Evolutionary conservation across 2,113 vertebrate genomes (phyloP), one percentile per base, ranked within the genome.

Genomic region (Ceyx margarethae): DNA sequence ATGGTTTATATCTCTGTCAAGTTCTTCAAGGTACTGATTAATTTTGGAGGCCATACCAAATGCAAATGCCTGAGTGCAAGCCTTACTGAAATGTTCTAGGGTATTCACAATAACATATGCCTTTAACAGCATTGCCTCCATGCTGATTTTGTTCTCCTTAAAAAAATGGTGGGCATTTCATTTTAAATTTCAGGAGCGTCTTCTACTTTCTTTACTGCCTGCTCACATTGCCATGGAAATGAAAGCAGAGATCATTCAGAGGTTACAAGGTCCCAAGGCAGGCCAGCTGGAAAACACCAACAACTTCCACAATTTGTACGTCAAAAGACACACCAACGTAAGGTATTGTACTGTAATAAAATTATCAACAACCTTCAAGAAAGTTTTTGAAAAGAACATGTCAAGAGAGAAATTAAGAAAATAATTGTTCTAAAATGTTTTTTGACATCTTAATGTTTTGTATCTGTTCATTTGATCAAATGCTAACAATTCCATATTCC

Each of bases 281-380:
- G 99, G 99, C 51, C 99, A 99, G 65, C 97, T 99, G 89, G 99
- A 99, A 91, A 99, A 99, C 96, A 99, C 99, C 81, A 99, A 99
- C 98, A 99, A 99, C 96, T 99, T 99, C 88, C 99, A 99, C 97
- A 99, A 99, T 91, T 98, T 99, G 60, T 99, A 99, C 26, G 99
- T 99, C 83, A 99, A 99, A 94, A 98, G 99, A 37, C 99, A 99
- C 97, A 99, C 98, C 66, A 99, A 99, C 7, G 99, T 99, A 93
- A 99, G 99, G 99, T 98, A 98, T 1, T 77, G 74, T 10, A 51
- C 66, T 26, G 21, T 9, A 54, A 29, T 54, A 18, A 19, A 31
- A 48, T 29, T 54, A 56, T 26, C 6, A 5, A 23, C 3, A 13
- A 19, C 19, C 4, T 40, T 29, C 8, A 62, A 51, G 18, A 57